Conservation (phyloP, 2,113 vertebrate species). For the Chionomys nivalis region DNA sequence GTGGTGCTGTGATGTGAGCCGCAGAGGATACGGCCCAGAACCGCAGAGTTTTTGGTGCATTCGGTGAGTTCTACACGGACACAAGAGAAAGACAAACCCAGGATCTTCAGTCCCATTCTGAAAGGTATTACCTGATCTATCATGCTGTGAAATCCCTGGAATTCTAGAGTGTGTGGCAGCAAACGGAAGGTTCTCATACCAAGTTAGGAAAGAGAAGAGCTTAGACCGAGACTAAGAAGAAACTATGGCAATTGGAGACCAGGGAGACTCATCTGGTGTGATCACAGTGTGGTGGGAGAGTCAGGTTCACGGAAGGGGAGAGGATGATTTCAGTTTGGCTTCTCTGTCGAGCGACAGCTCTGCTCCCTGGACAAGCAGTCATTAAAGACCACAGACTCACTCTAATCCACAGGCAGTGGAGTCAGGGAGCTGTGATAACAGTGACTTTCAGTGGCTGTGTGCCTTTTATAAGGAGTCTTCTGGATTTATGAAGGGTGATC, state of each 20-base stretch:
- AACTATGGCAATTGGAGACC: neutral
- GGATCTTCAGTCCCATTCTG: neutral
- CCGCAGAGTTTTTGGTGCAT: neutral
- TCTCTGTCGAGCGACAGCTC: neutral
- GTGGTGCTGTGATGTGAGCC: fast-evolving
- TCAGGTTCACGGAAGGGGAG: no score
- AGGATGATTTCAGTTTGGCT: neutral
- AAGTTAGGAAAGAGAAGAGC: neutral
- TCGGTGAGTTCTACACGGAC: neutral
- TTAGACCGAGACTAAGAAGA: neutral
- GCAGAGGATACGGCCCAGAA: neutral
- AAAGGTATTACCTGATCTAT: neutral
- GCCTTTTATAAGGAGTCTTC: neutral
- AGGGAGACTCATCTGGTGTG: neutral
- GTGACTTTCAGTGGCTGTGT: neutral
- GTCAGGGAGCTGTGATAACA: neutral
- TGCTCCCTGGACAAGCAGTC: neutral
- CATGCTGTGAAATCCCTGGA: neutral
- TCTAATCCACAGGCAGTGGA: neutral
- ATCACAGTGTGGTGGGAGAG: neutral
- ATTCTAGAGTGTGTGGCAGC: neutral
- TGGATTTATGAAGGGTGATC: neutral
- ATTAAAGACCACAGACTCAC: neutral
- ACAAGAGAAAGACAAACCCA: neutral
- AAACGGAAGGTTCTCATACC: neutral